phyloP scores from a whole-genome alignment of 2,113 vertebrate genomes.

The Tragelaphus buxtoni region DNA sequence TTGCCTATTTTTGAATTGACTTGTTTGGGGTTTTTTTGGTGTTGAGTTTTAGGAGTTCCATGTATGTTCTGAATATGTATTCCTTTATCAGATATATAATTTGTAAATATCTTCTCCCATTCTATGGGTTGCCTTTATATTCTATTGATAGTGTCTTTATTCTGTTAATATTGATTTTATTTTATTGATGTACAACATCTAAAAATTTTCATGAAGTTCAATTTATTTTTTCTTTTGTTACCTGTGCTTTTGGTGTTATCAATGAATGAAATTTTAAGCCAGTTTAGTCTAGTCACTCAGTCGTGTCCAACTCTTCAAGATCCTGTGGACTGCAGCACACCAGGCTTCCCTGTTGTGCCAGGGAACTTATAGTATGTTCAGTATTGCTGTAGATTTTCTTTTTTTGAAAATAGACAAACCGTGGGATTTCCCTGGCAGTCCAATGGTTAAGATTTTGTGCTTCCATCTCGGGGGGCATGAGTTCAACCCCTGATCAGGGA shows the following conservation, averaged over 20 bases:
- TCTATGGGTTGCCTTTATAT: not conserved
- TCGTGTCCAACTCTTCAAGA: not conserved
- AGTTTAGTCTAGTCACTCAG: not conserved
- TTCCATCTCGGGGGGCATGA: not conserved
- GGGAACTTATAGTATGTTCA: not conserved
- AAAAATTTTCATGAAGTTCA: not conserved
- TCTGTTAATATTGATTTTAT: not conserved
- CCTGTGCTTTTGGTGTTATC: not conserved
- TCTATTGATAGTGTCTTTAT: not conserved
- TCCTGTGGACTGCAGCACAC: not conserved
- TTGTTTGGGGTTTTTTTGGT: not conserved
- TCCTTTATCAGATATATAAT: not conserved
- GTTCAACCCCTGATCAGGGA: not conserved
- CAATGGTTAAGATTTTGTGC: not conserved
- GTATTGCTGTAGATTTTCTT: not conserved
- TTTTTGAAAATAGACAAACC: constrained; percentile 1
- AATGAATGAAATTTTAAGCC: not conserved
- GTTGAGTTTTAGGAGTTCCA: not conserved
- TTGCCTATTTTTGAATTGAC: not conserved
- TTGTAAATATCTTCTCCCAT: not conserved
- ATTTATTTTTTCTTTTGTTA: not conserved
- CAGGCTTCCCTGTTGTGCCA: not conserved
- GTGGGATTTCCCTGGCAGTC: not conserved
- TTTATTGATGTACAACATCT: not conserved
- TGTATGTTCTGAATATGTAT: not conserved